Conservation (phyloP, 2,888 invertebrate species). For the Cyrtodaria siliqua region DNA sequence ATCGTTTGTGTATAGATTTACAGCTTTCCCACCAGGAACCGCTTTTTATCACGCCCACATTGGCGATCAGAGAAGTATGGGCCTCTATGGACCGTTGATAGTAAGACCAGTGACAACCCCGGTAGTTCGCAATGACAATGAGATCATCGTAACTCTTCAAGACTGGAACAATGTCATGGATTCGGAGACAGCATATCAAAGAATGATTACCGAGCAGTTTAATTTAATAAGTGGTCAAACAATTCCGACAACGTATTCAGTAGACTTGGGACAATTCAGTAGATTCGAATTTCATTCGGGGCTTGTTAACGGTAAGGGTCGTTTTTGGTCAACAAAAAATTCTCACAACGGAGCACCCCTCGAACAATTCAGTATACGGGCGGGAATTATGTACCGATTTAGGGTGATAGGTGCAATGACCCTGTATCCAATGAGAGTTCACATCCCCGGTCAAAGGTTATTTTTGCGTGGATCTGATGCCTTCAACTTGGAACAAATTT, state of each 20-base stretch:
- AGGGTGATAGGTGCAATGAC: constrained; percentile 38
- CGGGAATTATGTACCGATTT: constrained; percentile 30
- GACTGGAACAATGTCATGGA: constrained; percentile 75
- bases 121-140: constrained; percentile 29
- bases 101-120: constrained; percentile 31
- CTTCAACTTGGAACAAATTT: constrained; percentile 46
- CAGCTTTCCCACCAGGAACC: constrained; percentile 64
- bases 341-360: constrained; percentile 64
- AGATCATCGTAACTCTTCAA: constrained; percentile 63
- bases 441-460: constrained; percentile 20
- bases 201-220: constrained; percentile 58
- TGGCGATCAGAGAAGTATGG: constrained; percentile 68
- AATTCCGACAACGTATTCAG: constrained; percentile 33
- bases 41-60: constrained; percentile 74
- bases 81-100: constrained; percentile 69
- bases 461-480: constrained; percentile 65
- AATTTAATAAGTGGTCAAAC: constrained; percentile 35
- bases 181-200: constrained; percentile 56
- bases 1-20: constrained; percentile 70
- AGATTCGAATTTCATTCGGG: constrained; percentile 57
- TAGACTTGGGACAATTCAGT: constrained; percentile 51
- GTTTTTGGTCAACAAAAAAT: constrained; percentile 49
- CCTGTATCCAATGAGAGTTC: constrained; percentile 42
- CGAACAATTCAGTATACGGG: constrained; percentile 50
- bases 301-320: constrained; percentile 74